Percentiles rank a stretch among this genome's conserved stretches.
Evolutionary conservation across 1,140 invertebrate genomes (phyloP).

Genomic region (Calycopis cecrops): DNA sequence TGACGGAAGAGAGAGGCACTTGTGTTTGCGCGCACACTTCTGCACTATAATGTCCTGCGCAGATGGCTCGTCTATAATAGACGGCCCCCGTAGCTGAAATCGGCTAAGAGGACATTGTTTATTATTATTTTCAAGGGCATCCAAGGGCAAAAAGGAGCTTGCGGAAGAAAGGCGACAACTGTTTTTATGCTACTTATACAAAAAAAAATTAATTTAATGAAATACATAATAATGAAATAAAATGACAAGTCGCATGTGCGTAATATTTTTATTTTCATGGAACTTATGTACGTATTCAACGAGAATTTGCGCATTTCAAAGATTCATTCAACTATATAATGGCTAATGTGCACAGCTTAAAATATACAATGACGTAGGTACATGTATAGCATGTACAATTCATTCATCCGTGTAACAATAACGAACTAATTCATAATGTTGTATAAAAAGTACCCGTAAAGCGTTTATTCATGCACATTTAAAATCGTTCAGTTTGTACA

Average conservation of each 20-base stretch:
- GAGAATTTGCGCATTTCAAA: slow-evolving; percentile 60
- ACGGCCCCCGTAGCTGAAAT: no score
- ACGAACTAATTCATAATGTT: slow-evolving; percentile 51
- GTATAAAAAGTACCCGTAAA: slow-evolving; percentile 58
- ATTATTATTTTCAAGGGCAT: no score
- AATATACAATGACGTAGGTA: slow-evolving; percentile 56
- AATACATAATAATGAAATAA: slow-evolving; percentile 38
- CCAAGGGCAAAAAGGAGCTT: no score
- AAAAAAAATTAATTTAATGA: no score
- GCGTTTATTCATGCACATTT: slow-evolving; percentile 35
- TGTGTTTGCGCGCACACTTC: no score
- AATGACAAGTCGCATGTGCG: slow-evolving; percentile 64
- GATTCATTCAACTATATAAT: slow-evolving; percentile 59
- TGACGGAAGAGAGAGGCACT: no score
- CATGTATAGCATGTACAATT: slow-evolving; percentile 47
- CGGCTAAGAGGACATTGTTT: no score
- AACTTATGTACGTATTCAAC: slow-evolving; percentile 55
- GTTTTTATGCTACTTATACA: no score
- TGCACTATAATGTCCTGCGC: no score
- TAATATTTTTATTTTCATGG: slow-evolving; percentile 66
- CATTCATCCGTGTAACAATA: slow-evolving; percentile 42
- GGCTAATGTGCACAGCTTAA: slow-evolving; percentile 66
- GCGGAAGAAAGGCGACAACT: no score
- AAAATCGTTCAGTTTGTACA: slow-evolving; percentile 24
- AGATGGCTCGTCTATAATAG: no score